These are phyloP conservation scores for Beroe forskalii DNA, from an alignment of 37 sponge, comb jelly and placozoan species.

Conservation along the genomic window DNA sequence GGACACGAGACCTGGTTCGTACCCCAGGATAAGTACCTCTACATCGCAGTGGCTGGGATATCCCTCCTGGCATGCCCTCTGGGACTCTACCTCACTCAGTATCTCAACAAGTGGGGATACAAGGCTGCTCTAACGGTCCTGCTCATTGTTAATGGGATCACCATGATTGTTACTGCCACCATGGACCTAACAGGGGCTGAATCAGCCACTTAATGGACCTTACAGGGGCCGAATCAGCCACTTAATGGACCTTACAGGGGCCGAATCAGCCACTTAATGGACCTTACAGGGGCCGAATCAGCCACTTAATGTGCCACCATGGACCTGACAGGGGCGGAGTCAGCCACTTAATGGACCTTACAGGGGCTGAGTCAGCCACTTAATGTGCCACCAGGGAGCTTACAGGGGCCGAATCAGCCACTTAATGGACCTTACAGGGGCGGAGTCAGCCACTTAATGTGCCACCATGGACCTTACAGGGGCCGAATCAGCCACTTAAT, in stretches of 20 bases:
- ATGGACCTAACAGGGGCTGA: background rate
- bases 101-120: slow-evolving; percentile 58
- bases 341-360: no score
- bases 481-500: no score
- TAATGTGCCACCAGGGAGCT: no score
- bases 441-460: background rate
- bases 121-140: slow-evolving; percentile 17
- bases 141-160: slow-evolving; percentile 35
- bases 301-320: no score
- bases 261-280: no score
- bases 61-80: slow-evolving; percentile 5
- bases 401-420: no score
- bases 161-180: slow-evolving; percentile 29
- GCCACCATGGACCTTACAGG: no score
- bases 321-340: background rate
- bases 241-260: no score
- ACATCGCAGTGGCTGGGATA: background rate
- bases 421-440: background rate
- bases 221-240: no score
- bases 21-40: slow-evolving; percentile 34
- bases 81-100: slow-evolving; percentile 2
- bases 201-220: no score
- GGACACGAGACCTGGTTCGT: slow-evolving; percentile 30
- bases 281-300: no score
- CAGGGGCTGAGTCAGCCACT: no score